phyloP scores from a whole-genome alignment of 2,113 vertebrate species.

The Pelecanus crispus region DNA sequence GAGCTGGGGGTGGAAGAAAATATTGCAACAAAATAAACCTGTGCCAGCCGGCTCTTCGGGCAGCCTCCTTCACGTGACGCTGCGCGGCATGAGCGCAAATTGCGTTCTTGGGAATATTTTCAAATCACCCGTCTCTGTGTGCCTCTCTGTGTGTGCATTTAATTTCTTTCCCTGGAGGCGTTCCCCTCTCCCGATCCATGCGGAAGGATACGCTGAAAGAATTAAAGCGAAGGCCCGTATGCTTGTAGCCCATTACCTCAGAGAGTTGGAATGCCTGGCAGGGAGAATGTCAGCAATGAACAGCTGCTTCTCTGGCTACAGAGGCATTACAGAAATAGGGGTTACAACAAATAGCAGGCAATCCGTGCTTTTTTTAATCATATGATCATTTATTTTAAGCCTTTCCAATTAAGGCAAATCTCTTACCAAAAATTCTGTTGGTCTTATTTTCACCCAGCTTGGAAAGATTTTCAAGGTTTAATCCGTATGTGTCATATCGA shows the following conservation, averaged over 20 bases:
- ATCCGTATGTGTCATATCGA: neutral
- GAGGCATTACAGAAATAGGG: constrained; percentile 68
- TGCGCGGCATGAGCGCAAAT: neutral
- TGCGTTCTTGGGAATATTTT: neutral
- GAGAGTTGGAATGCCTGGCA: constrained; percentile 88
- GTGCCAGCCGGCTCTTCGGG: neutral
- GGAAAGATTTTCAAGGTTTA: neutral
- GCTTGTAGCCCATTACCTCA: constrained; percentile 85
- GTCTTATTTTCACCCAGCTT: neutral
- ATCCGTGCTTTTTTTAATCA: constrained; percentile 65
- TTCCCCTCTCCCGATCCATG: constrained; percentile 64
- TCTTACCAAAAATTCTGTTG: neutral
- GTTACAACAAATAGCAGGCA: constrained; percentile 64
- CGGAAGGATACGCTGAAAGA: constrained; percentile 72
- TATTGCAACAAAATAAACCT: neutral
- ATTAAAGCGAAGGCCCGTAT: constrained; percentile 51
- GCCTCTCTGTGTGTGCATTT: constrained; percentile 22
- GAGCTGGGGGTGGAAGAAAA: constrained; percentile 49
- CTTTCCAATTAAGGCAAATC: constrained; percentile 57
- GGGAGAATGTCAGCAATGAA: constrained; percentile 80
- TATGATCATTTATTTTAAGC: constrained; percentile 71
- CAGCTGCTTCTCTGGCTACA: constrained; percentile 73
- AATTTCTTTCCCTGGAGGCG: constrained; percentile 64
- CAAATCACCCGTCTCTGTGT: neutral
- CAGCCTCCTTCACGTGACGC: neutral